Percentiles rank a stretch among this genome's conserved stretches.
Evolutionary conservation across 2,797 vertebrate genomes (phyloP).

Genomic region (Cryptoprocta ferox): DNA sequence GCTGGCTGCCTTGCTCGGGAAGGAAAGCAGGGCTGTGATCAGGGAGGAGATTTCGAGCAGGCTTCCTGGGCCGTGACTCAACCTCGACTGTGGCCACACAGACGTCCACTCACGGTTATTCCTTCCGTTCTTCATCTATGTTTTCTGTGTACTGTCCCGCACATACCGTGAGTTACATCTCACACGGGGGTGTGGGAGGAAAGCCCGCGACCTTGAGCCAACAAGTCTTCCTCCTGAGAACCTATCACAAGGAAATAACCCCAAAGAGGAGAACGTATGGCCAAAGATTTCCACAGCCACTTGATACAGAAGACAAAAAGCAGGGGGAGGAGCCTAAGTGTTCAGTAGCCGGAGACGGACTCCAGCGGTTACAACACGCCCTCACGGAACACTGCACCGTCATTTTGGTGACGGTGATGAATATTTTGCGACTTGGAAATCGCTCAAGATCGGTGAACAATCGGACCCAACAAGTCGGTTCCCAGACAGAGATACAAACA

Average conservation of each 20-base stretch:
- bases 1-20: rapidly evolving
- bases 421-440: neutral
- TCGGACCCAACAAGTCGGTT: neutral
- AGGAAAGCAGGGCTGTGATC: too few relatives aligned
- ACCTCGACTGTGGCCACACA: rapidly evolving
- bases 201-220: neutral
- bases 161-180: rapidly evolving
- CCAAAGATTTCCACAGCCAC: neutral
- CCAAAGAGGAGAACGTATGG: neutral
- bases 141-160: rapidly evolving
- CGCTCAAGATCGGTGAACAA: neutral
- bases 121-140: rapidly evolving
- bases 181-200: neutral
- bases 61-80: neutral
- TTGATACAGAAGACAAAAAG: neutral
- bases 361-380: too few relatives aligned
- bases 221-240: neutral
- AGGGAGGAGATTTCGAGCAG: rapidly evolving
- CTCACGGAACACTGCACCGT: rapidly evolving
- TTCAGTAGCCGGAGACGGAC: rapidly evolving
- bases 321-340: neutral
- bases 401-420: neutral
- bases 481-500: neutral
- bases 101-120: rapidly evolving
- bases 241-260: neutral